phyloP scores from a whole-genome alignment of 2,797 vertebrate species.

The Manis crassicaudata region DNA sequence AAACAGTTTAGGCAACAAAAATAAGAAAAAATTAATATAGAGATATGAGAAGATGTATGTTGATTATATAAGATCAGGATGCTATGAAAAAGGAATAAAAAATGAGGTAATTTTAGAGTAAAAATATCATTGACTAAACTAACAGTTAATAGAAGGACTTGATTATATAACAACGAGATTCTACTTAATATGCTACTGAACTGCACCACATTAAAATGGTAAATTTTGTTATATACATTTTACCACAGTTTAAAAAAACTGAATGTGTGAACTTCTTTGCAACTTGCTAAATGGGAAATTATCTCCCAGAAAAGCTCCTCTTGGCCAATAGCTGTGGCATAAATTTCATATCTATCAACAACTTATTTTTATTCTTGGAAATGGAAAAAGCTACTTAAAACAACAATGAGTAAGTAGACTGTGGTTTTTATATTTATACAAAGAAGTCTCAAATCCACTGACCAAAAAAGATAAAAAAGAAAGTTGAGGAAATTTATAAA shows the following conservation, averaged over 20 bases:
- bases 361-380: conserved; percentile 47
- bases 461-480: neutral
- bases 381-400: conserved; percentile 46
- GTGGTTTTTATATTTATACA: neutral
- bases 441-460: conserved; percentile 31
- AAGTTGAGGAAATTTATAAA: conserved; percentile 37
- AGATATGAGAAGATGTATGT: neutral
- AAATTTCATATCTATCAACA: neutral
- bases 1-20: neutral
- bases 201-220: neutral
- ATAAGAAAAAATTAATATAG: neutral
- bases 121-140: neutral
- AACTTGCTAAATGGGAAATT: conserved; percentile 37
- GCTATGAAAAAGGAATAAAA: neutral
- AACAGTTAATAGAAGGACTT: neutral
- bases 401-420: neutral
- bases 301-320: neutral
- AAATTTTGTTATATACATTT: conserved; percentile 25
- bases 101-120: neutral
- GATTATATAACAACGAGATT: neutral
- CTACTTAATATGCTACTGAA: neutral
- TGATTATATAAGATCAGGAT: neutral
- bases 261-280: neutral
- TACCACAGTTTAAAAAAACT: neutral
- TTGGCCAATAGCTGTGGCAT: neutral